Percentiles rank a stretch among this genome's conserved stretches.
These are phyloP conservation scores for Triplophysa rosa DNA, from an alignment of 2,113 vertebrate genomes.

Conservation along the genomic window DNA sequence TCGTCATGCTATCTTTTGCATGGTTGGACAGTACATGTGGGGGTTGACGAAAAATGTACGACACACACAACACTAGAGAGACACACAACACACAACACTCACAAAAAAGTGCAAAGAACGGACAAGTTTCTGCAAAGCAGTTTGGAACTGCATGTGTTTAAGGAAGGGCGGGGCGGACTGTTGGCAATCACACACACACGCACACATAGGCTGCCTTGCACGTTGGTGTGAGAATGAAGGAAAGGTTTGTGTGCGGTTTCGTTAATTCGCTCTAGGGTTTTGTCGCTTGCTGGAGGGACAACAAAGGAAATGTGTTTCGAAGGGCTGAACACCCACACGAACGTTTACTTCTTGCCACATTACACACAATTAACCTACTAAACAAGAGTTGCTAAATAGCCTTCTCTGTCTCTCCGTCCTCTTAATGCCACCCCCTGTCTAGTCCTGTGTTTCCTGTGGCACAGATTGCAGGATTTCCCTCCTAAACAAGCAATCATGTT, in stretches of 20 bases:
- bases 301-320: conserved; percentile 14
- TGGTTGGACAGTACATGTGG: too few relatives aligned
- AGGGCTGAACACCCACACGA: conserved; percentile 13
- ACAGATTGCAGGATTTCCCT: conserved; percentile 68
- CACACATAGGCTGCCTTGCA: not conserved
- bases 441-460: conserved; percentile 64
- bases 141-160: conserved; percentile 18
- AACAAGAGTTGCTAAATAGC: not conserved
- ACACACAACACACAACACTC: conserved; percentile 22
- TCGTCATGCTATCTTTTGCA: conserved; percentile 19
- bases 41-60: not conserved
- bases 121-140: conserved; percentile 27
- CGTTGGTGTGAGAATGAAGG: conserved; percentile 8
- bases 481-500: conserved; percentile 60
- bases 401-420: conserved; percentile 35
- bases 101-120: conserved; percentile 29
- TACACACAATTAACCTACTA: conserved; percentile 29
- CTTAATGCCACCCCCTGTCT: conserved; percentile 48
- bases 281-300: not conserved
- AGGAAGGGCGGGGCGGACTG: conserved; percentile 43
- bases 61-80: too few relatives aligned
- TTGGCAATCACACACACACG: conserved; percentile 1
- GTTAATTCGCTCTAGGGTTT: conserved; percentile 9
- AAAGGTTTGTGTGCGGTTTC: not conserved
- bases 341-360: conserved; percentile 7